phyloP scores from a whole-genome alignment of 1,140 invertebrate genomes.

The Drosophila truncata region DNA sequence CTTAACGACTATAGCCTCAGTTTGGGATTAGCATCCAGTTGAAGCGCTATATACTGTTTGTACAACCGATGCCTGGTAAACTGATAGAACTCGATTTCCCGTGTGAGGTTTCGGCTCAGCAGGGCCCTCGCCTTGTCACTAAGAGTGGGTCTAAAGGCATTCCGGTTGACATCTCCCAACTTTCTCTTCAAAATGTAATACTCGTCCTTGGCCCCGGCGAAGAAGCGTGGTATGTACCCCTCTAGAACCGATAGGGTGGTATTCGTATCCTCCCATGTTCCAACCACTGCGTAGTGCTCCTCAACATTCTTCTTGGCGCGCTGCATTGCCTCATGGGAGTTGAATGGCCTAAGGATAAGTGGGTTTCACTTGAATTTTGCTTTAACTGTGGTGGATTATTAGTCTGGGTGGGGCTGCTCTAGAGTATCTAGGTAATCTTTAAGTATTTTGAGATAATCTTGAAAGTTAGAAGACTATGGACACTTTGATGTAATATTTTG shows the following conservation, averaged over 20 bases:
- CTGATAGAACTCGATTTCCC: conserved; percentile 96
- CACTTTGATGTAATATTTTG: background rate
- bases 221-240: conserved; percentile 93
- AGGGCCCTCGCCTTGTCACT: conserved; percentile 92
- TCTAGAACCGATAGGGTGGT: conserved; percentile 93
- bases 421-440: background rate
- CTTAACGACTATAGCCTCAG: conserved; percentile 29
- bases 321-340: conserved; percentile 92
- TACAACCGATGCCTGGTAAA: conserved; percentile 94
- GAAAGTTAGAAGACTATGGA: background rate
- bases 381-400: background rate
- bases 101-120: conserved; percentile 93
- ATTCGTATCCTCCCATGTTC: conserved; percentile 95
- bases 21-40: conserved; percentile 68
- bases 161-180: conserved; percentile 92
- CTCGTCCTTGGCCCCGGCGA: conserved; percentile 89
- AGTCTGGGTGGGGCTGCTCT: background rate
- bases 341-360: conserved; percentile 90
- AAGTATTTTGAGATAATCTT: background rate
- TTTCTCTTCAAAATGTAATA: conserved; percentile 87
- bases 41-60: conserved; percentile 90
- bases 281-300: conserved; percentile 94
- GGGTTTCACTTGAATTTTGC: background rate
- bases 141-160: conserved; percentile 90
- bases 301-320: conserved; percentile 93